These are phyloP conservation scores for Drosophila auraria DNA, from an alignment of 1,140 invertebrate species.

Conservation along the genomic window DNA sequence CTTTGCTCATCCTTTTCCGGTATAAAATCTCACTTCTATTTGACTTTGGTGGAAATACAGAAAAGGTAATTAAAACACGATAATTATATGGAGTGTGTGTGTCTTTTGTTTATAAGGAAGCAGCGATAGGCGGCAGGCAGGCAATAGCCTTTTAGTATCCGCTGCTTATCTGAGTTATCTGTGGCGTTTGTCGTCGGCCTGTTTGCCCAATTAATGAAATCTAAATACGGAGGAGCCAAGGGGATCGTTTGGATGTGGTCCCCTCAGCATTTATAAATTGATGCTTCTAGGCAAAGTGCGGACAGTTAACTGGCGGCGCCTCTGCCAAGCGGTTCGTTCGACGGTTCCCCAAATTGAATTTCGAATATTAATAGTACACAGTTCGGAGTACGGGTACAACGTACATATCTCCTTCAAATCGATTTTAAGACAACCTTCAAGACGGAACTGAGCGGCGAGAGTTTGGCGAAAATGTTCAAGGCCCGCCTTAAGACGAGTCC, in stretches of 20 bases:
- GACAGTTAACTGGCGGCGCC: constrained; percentile 61
- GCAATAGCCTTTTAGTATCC: constrained; percentile 59
- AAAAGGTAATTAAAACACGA: constrained; percentile 45
- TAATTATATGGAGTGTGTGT: constrained; percentile 13
- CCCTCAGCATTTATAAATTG: constrained; percentile 57
- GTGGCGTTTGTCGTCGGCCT: constrained; percentile 23
- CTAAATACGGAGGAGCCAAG: constrained; percentile 47
- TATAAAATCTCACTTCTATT: constrained; percentile 26
- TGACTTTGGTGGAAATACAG: constrained; percentile 46
- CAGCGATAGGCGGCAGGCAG: constrained; percentile 2
- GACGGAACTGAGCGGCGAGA: constrained; percentile 77
- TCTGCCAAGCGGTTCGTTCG: constrained; percentile 39
- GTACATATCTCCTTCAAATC: constrained; percentile 5
- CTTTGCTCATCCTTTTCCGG: constrained; percentile 34
- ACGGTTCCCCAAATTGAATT: constrained; percentile 18
- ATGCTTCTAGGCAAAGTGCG: constrained; percentile 33
- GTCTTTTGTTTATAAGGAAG: constrained; percentile 51
- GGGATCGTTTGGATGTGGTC: constrained; percentile 19
- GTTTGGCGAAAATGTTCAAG: constrained; percentile 81
- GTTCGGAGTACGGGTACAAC: neutral
- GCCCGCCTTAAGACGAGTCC: constrained; percentile 75
- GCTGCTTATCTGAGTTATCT: constrained; percentile 66
- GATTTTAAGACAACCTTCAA: constrained; percentile 57
- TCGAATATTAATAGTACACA: constrained; percentile 3
- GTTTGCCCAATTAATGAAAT: constrained; percentile 81